Evolutionary conservation across 2,113 vertebrate genomes (phyloP).

Genomic region (rat (Rattus norvegicus)): GRCr8 NC_086033.1:58166001-58166500

Average conservation of each 20-base stretch:
- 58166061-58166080: neutral
- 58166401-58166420: neutral
- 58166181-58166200: neutral
- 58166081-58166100: too few relatives aligned
- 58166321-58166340: slow-evolving; percentile 13
- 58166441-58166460: neutral
- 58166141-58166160: neutral
- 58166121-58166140: neutral
- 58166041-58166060: neutral
- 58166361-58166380: neutral
- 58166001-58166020: neutral
- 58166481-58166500: neutral
- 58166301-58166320: neutral
- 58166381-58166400: too few relatives aligned
- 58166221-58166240: neutral
- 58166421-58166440: neutral
- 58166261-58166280: slow-evolving; percentile 37
- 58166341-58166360: slow-evolving; percentile 15
- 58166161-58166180: neutral
- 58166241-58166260: neutral
- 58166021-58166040: neutral
- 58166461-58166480: neutral
- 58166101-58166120: neutral
- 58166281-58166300: slow-evolving; percentile 11
- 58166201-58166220: neutral